Base-by-base conservation (phyloP, 2,888 invertebrate species). In the Flexamia atlantica region DNA sequence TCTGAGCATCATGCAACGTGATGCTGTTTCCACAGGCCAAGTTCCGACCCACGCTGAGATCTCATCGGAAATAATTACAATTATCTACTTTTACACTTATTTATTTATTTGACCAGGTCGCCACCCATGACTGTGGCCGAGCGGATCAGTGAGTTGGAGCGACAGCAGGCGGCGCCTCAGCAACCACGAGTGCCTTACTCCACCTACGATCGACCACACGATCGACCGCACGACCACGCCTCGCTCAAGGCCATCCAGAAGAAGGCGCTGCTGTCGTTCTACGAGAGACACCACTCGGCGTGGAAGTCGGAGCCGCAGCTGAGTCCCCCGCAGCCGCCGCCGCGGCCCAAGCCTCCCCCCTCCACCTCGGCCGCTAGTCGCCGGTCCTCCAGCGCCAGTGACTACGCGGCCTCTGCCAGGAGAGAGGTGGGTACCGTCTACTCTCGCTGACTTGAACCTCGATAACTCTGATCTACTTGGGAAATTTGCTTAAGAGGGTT, bases 181-280 rank as follows among this genome's bases (percentile, higher is more conserved):
- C 88, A 53, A 60, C 87, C 30, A n/a, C 85, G 68, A 64, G 70
- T 53, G 23, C 84, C 79, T 5, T 76, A 42, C 50, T 80, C 70
- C 4, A 9, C 40, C 2, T 76, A 76, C 53, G 76, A 76, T 14
- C 91, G 92, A 85, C 88, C 88, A 84, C 50, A 76, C n/a, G 76
- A 76, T 30, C 84, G 84, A 50, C 85, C 87, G 90, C 91, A 87
- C 88, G 88, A 88, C 82, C 87, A 88, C 30, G 86, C 95, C 10
- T 95, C 96, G 0, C 90, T 96, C 40, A 96, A 96, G 90, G 95
- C 95, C 17, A 94, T 95, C 85, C 96, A 96, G 88, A 96, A 96
- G 90, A 95, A 96, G 89, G 96, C 96, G 0, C 91, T 97, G 9
- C 91, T 96, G 84, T 95, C 95, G 0, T 97, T 95, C 88, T 96